phyloP scores from a whole-genome alignment of 2,888 invertebrate species.

The Dioctria linearis region DNA sequence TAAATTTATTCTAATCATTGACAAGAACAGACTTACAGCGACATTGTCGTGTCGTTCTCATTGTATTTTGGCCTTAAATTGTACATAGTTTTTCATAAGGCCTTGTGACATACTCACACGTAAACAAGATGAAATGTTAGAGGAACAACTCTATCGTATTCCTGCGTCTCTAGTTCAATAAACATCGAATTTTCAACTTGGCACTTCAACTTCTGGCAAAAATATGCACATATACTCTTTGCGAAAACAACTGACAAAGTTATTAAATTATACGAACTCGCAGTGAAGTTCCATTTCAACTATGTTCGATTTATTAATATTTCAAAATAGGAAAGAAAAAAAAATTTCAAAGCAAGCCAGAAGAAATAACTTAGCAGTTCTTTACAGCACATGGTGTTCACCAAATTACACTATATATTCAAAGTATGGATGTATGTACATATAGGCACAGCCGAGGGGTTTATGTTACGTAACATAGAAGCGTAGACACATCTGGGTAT shows the following conservation, averaged over 20 bases:
- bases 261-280: neutral
- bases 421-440: conserved; percentile 2
- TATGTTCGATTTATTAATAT: conserved; percentile 37
- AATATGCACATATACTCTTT: too few relatives aligned
- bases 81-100: too few relatives aligned
- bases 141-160: too few relatives aligned
- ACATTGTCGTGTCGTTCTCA: too few relatives aligned
- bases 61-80: too few relatives aligned
- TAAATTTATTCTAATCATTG: too few relatives aligned
- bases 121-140: too few relatives aligned
- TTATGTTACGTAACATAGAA: neutral
- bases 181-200: too few relatives aligned
- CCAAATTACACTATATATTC: conserved; percentile 4
- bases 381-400: conserved; percentile 36
- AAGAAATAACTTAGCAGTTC: conserved; percentile 26
- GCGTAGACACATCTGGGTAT: conserved; percentile 34
- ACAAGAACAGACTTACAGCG: too few relatives aligned
- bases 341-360: neutral
- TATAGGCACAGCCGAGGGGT: conserved; percentile 9
- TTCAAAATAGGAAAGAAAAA: neutral
- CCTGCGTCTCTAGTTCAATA: too few relatives aligned
- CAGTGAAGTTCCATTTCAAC: neutral
- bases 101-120: too few relatives aligned
- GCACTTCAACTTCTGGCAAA: too few relatives aligned
- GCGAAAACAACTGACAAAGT: neutral